Base-by-base conservation (phyloP, 2,888 invertebrate genomes). In the Epirrhoe alternata region DNA sequence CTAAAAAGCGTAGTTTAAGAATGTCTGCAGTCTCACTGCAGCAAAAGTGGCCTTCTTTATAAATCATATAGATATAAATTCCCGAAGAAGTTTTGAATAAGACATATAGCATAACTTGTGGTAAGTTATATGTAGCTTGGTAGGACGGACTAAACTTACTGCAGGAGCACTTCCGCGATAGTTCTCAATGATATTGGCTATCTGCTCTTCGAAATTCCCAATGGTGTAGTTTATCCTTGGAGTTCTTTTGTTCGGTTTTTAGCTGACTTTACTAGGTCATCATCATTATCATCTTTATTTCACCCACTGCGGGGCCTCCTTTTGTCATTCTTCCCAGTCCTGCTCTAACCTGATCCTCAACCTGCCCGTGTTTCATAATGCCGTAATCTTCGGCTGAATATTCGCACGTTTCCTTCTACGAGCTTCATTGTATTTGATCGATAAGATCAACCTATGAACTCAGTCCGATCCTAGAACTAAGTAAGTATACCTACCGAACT, bases 131-230 rank as follows among this genome's bases (percentile, higher is more conserved):
- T 16, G 56, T 52, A 38, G 59, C 54, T 30, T 35, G 50, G 54
- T 50, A 47, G 31, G 38, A 42, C 52, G 45, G 60, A 55, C 65
- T 10, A 12, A 54, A 64, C 30, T 59, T 59, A 38, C 58, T 58
- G 53, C 12, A 8, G 58, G 53, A 58, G 12, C 35, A 49, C 45
- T 63, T 31, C 7, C 1, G 30, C 6, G 55, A 35, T 31, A 54
- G 58, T 49, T 53, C 42, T n/a, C 12, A 14, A 49, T 17, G 33
- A 58, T 56, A 16, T 42, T 50, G 5, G 12, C 33, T 50, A 17
- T 45, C 42, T 30, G 5, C 38, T 42, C 38, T 42, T 42, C 10
- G 38, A 42, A 42, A 12, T 42, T 42, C 38, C 10, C 12, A 42
- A 42, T 5, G 12, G 38, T 42, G 10, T 33, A 33, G 6, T 42